Percentiles rank a stretch among this genome's conserved stretches.
phyloP scores from a whole-genome alignment of 2,113 vertebrate genomes.

The Apteryx mantelli region DNA sequence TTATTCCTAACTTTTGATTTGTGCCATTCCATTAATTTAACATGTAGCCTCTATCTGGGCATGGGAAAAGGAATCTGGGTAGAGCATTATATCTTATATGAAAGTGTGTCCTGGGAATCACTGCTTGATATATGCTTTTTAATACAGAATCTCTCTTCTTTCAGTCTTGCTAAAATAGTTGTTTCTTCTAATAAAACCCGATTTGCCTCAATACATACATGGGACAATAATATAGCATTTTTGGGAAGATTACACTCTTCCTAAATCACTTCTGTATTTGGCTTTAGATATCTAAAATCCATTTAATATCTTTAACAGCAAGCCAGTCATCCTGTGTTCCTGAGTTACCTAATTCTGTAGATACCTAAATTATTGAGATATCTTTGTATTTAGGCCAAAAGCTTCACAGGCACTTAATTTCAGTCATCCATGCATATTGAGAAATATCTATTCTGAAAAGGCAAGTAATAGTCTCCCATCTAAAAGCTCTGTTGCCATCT shows the following conservation, averaged over 20 bases:
- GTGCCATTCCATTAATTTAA: not conserved
- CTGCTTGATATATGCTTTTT: not conserved
- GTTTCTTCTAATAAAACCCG: not conserved
- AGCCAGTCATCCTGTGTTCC: not conserved
- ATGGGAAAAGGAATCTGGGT: not conserved
- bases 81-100: not conserved
- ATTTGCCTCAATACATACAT: not conserved
- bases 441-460: not conserved
- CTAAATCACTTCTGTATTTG: not conserved
- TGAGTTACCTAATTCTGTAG: not conserved
- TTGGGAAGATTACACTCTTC: not conserved
- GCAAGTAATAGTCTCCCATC: not conserved
- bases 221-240: not conserved
- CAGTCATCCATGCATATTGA: not conserved
- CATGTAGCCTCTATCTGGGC: rapidly evolving
- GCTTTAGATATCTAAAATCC: not conserved
- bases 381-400: not conserved
- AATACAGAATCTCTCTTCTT: not conserved
- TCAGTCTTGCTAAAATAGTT: not conserved
- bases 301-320: not conserved
- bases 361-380: not conserved
- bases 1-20: not conserved
- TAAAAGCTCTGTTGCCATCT: not conserved
- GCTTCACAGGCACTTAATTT: not conserved
- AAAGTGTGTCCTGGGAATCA: not conserved